Conservation (phyloP, 2,797 vertebrate species). For the Psittacula derbiana region DNA sequence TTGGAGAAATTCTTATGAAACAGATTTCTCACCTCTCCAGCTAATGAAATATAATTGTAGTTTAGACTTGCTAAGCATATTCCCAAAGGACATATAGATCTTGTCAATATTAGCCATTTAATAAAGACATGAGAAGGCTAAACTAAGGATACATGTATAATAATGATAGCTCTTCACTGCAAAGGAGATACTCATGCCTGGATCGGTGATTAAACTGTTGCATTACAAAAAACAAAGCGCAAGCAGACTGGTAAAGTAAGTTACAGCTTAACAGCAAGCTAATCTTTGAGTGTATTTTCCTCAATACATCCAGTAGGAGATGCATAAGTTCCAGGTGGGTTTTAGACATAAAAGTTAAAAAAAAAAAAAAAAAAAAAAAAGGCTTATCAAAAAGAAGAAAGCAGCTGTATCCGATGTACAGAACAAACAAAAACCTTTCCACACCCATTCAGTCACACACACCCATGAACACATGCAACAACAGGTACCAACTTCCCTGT, state of each 20-base stretch:
- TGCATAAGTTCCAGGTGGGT: not conserved
- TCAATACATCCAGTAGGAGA: not conserved
- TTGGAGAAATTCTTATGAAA: not conserved
- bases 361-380: not conserved
- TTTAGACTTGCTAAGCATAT: not conserved
- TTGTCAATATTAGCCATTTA: not conserved
- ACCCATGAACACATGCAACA: not conserved
- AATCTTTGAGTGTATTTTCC: not conserved
- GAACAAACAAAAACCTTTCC: not conserved
- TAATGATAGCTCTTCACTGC: not conserved
- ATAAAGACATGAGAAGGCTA: not conserved
- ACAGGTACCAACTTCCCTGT: fast-evolving
- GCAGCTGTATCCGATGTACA: not conserved
- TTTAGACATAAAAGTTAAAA: not conserved
- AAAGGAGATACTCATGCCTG: not conserved
- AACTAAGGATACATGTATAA: not conserved
- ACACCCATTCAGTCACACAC: not conserved
- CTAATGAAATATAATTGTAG: not conserved
- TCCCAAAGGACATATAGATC: not conserved
- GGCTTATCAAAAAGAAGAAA: not conserved
- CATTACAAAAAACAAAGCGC: not conserved
- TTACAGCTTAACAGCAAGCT: not conserved
- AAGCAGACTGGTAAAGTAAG: not conserved
- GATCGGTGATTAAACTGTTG: not conserved
- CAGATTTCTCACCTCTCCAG: not conserved